Conservation (phyloP, 1,140 invertebrate species). For the Papilio glaucus region DNA sequence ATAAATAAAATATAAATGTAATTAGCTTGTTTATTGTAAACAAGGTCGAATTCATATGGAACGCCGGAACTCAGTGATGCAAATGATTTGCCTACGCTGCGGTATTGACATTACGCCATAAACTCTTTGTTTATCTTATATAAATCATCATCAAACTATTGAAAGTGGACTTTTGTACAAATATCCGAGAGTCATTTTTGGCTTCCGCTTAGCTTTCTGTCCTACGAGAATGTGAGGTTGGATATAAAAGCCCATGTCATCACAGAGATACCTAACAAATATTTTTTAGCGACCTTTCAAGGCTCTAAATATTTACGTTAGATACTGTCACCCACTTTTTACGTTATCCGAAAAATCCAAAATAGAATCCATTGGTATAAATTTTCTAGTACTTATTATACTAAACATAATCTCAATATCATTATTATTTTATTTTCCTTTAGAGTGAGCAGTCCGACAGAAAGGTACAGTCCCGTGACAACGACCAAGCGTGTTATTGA, state of each 20-base stretch:
- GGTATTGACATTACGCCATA: slow-evolving; percentile 4
- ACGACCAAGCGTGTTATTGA: slow-evolving; percentile 74
- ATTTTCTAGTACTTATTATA: no score
- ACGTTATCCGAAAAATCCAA: background rate
- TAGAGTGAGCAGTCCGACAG: slow-evolving; percentile 74
- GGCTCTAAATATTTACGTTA: no score
- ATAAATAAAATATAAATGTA: background rate
- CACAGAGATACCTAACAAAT: no score
- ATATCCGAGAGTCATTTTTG: no score
- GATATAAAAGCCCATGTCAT: no score
- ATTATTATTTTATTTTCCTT: slow-evolving; percentile 38
- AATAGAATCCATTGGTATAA: background rate
- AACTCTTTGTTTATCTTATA: background rate
- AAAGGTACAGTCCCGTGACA: slow-evolving; percentile 75
- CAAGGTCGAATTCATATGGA: background rate
- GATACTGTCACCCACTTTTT: no score
- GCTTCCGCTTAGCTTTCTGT: no score
- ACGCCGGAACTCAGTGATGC: background rate
- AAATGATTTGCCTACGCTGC: background rate
- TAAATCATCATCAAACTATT: no score
- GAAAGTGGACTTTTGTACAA: no score
- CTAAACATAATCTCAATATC: no score
- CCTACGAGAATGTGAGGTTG: no score
- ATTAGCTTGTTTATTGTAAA: background rate
- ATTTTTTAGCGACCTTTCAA: no score